A percentile compares a stretch with the other conserved stretches of the same genome.
phyloP scores from a whole-genome alignment of 64 coral and sea anemone genomes.

The Cladopsammia gracilis region DNA sequence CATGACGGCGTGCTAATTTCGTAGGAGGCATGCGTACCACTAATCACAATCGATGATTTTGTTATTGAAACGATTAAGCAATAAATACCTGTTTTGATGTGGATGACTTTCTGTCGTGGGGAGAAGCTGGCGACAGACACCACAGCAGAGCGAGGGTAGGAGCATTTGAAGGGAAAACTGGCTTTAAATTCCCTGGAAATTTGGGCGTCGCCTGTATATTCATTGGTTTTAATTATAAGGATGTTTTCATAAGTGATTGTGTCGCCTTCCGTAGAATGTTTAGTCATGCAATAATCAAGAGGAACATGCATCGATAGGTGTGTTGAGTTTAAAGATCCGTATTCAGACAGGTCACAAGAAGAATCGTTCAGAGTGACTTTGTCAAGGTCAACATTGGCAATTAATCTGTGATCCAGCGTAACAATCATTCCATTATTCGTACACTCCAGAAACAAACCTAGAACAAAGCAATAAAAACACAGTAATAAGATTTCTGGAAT shows the following conservation, averaged over 20 bases:
- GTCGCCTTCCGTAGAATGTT: slow-evolving; percentile 27
- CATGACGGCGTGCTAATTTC: too few species aligned
- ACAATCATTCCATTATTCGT: slow-evolving; percentile 58
- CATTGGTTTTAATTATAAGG: slow-evolving; percentile 13
- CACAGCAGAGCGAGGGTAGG: slow-evolving; percentile 42
- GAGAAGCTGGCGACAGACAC: slow-evolving; percentile 75
- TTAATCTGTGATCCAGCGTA: neutral
- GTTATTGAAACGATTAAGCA: too few species aligned
- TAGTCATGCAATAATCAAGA: slow-evolving; percentile 70
- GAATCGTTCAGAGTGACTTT: slow-evolving; percentile 52
- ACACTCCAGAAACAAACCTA: slow-evolving; percentile 64
- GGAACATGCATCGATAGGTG: slow-evolving; percentile 35
- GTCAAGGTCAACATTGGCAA: slow-evolving; percentile 22
- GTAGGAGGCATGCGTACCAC: too few species aligned
- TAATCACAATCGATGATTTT: too few species aligned
- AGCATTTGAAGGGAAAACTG: slow-evolving; percentile 70
- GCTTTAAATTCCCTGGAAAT: slow-evolving; percentile 72
- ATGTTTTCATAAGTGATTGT: slow-evolving; percentile 75
- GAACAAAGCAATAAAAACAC: neutral
- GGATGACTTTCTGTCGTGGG: slow-evolving; percentile 69
- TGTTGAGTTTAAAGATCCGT: neutral
- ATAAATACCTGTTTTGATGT: slow-evolving; percentile 52
- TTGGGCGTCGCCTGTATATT: neutral
- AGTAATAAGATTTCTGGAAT: too few species aligned
- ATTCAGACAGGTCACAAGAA: slow-evolving; percentile 24